A percentile compares a stretch with the other conserved stretches of the same genome.
Evolutionary conservation across 2,113 vertebrate species (phyloP).

Genomic region (Echinops telfairi): DNA sequence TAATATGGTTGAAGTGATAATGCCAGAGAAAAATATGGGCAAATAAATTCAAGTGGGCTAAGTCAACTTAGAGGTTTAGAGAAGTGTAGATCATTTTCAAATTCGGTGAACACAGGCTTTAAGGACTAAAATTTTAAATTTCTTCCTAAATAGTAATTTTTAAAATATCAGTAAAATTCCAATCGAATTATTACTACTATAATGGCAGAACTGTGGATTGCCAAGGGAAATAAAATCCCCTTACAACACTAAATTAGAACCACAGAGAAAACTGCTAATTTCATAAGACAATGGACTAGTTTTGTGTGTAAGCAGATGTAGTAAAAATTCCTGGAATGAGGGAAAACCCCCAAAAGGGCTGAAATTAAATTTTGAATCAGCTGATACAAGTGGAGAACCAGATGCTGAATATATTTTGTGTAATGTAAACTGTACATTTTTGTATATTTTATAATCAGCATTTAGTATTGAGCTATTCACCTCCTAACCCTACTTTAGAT

Average conservation of each 20-base stretch:
- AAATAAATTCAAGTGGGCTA: background rate
- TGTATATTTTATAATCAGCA: background rate
- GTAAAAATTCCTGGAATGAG: background rate
- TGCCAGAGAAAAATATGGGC: background rate
- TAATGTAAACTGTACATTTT: background rate
- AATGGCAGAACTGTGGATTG: background rate
- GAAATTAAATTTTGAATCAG: conserved; percentile 1
- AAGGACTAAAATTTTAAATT: background rate
- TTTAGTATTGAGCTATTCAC: background rate
- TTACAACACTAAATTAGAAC: background rate
- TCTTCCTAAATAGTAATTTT: background rate
- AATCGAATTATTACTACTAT: background rate
- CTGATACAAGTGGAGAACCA: background rate
- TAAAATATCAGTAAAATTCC: conserved; percentile 11
- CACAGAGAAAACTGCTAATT: conserved; percentile 23
- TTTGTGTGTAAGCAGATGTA: background rate
- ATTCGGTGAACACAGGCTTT: background rate
- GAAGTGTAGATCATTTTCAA: background rate
- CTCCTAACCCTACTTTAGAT: background rate
- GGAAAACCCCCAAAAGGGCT: background rate
- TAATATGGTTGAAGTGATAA: background rate
- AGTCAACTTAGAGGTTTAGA: background rate
- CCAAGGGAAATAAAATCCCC: background rate
- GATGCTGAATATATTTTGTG: background rate
- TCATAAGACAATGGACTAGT: background rate